Evolutionary conservation across 2,113 vertebrate genomes (phyloP).

Genomic region (Alligator mississippiensis): DNA sequence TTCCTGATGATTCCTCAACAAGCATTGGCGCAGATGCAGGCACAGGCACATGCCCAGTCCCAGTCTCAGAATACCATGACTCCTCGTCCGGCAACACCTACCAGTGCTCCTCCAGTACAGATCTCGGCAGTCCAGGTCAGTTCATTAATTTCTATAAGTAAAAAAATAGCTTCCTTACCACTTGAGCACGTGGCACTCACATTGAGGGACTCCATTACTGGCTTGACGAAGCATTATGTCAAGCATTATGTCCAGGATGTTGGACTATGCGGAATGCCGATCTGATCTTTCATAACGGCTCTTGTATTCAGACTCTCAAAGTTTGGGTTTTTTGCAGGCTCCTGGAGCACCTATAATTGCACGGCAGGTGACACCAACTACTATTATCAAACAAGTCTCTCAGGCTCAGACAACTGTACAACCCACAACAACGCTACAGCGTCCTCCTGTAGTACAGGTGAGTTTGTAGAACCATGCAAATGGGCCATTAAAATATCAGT

Average conservation of each 20-base stretch:
- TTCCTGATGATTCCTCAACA: conserved; percentile 95
- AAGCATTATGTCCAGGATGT: neutral
- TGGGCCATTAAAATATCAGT: neutral
- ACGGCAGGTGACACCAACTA: conserved; percentile 89
- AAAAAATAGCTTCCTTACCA: neutral
- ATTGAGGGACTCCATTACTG: neutral
- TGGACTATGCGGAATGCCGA: neutral
- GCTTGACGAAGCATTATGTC: neutral
- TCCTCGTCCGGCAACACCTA: conserved; percentile 89
- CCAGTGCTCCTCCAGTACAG: conserved; percentile 91
- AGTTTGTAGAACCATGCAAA: neutral
- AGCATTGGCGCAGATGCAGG: conserved; percentile 94
- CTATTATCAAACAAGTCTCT: conserved; percentile 92
- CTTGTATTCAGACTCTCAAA: neutral
- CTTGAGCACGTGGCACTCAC: neutral
- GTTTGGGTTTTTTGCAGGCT: conserved; percentile 75
- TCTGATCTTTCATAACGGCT: neutral
- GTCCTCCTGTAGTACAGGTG: conserved; percentile 92
- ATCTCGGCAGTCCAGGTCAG: conserved; percentile 92
- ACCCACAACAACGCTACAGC: conserved; percentile 87
- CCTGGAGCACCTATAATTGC: conserved; percentile 87
- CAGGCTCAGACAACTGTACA: conserved; percentile 87
- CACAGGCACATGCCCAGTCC: conserved; percentile 92
- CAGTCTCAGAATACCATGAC: conserved; percentile 92
- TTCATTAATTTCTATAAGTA: neutral